phyloP scores from a whole-genome alignment of 1,140 invertebrate genomes.

The Planococcus citri region DNA sequence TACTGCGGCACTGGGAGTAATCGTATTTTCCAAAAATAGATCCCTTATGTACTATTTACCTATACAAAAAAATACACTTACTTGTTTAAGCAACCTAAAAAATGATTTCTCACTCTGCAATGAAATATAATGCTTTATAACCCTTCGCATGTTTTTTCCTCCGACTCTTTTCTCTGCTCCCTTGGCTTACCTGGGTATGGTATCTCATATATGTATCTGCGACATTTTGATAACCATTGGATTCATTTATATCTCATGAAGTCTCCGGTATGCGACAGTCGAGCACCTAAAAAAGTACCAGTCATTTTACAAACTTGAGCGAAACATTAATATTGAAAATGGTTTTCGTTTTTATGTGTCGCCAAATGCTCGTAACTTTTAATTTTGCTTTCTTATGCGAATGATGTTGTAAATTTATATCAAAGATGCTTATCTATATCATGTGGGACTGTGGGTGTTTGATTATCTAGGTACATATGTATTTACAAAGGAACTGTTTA shows the following conservation, averaged over 20 bases:
- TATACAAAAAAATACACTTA: not conserved
- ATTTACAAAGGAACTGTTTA: too few species aligned
- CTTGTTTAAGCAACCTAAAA: not conserved
- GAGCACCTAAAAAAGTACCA: not conserved
- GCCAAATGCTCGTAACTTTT: constrained; percentile 1
- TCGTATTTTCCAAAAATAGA: not conserved
- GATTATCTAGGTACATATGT: too few species aligned
- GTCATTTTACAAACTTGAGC: not conserved
- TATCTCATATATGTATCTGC: too few species aligned
- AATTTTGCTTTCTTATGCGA: not conserved
- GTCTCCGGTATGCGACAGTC: too few species aligned
- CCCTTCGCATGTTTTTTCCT: not conserved
- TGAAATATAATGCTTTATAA: not conserved
- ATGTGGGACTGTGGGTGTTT: too few species aligned
- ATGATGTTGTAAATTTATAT: not conserved
- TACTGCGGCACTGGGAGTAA: not conserved
- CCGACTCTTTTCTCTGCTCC: too few species aligned
- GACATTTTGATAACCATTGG: too few species aligned
- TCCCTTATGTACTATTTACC: not conserved
- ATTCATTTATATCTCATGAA: too few species aligned
- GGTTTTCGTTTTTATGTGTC: not conserved
- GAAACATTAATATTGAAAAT: not conserved
- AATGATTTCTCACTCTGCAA: not conserved
- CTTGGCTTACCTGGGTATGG: too few species aligned
- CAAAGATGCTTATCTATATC: too few species aligned